Conservation (phyloP, 1,140 invertebrate species). For the Atopsyche davidsoni region DNA sequence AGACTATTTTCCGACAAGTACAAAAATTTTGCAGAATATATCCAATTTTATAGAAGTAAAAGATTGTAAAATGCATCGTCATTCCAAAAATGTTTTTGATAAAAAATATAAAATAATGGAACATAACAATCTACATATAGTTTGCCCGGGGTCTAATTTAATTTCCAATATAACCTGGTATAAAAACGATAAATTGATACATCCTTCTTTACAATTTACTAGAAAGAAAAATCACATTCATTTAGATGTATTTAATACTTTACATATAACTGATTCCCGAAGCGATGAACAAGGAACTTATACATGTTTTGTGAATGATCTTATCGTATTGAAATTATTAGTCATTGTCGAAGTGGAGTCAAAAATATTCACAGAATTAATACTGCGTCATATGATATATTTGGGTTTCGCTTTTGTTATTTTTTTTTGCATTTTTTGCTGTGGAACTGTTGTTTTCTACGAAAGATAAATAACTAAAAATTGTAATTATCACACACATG, state of each 20-base stretch:
- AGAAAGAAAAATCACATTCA: not conserved
- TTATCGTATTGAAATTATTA: no score
- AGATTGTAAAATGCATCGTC: slow-evolving; percentile 11
- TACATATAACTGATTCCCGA: slow-evolving; percentile 10
- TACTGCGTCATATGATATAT: no score
- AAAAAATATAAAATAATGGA: slow-evolving; percentile 3
- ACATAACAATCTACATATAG: slow-evolving; percentile 4
- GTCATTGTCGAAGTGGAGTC: no score
- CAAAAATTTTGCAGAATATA: slow-evolving; percentile 3
- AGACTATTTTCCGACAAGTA: slow-evolving; percentile 2
- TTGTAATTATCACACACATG: no score
- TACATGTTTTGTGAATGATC: no score
- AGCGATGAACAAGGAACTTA: no score
- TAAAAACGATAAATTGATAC: slow-evolving; percentile 2
- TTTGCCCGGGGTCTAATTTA: slow-evolving; percentile 8
- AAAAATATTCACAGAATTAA: no score
- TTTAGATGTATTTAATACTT: slow-evolving; percentile 9
- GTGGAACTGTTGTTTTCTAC: no score
- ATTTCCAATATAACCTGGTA: slow-evolving; percentile 17
- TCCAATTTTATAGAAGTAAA: slow-evolving; percentile 9
- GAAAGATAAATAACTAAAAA: no score
- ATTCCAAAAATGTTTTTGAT: slow-evolving; percentile 4
- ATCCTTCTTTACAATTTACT: not conserved
- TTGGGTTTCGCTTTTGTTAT: no score
- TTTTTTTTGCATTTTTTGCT: no score